Base-by-base conservation (phyloP, 2,113 vertebrate genomes). In the Trachemys scripta region DNA sequence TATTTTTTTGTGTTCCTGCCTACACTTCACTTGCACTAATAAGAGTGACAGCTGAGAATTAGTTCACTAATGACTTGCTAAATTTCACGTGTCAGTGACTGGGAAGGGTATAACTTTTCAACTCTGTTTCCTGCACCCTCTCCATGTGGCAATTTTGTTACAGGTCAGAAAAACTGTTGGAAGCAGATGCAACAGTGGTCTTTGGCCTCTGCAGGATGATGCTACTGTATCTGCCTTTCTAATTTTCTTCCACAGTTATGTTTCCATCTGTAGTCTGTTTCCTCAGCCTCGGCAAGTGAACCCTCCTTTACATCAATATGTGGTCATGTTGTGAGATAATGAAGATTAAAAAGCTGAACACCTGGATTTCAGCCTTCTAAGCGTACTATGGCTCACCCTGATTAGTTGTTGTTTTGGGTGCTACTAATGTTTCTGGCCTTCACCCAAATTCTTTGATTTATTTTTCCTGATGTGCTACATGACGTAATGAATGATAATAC, bases 171-270 rank as follows among this genome's bases (percentile, higher is more conserved):
- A 81, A 93, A 42, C 59, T 88, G 59, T 10, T 2, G 85, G 80
- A 93, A 90, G 51, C 59, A 83, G 92, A 80, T 93, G 24, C 80
- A 86, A 92, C 78, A 92, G 86, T 0, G 20, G 90, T 94, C 92
- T 75, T 75, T 83, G 94, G 85, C 79, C 91, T 90, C 7, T 0
- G 9, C 89, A 90, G 87, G 75, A 80, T 80, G 88, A 19, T 87
- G 88, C 88, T 94, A 85, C 94, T 95, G 62, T 93, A 86, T 97
- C 97, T 97, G 89, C 95, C 86, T 94, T 94, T 76, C 97, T 96
- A 91, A 96, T 97, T 96, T 94, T 95, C 91, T 89, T 85, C 75
- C 93, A 84, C 91, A 83, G 84, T 89, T 95, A 38, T 80, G 92
- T 88, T 95, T 97, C 90, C 29, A 45, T 96, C 80, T 92, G 95